phyloP scores from a whole-genome alignment of 2,888 invertebrate species.

The Netelia fuscicornis region DNA sequence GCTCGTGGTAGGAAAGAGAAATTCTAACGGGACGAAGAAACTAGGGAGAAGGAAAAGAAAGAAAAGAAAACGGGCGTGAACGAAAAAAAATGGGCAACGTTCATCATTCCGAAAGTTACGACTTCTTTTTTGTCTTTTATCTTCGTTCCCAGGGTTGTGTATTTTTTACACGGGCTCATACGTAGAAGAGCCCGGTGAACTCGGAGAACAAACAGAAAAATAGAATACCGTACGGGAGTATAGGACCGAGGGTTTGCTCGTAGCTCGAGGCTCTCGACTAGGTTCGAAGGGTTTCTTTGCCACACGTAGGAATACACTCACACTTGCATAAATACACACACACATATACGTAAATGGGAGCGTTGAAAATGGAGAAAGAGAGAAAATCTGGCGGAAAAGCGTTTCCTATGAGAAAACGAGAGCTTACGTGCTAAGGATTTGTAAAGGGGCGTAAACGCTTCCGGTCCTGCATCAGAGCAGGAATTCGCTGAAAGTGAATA shows the following conservation, averaged over 20 bases:
- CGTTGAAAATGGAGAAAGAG: neutral
- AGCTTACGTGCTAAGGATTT: conserved; percentile 53
- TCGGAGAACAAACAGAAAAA: conserved; percentile 28
- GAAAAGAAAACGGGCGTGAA: neutral
- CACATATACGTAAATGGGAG: neutral
- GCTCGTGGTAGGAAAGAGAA: conserved; percentile 19
- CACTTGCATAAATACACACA: too few species aligned
- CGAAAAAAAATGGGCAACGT: conserved; percentile 17
- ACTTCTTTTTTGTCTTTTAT: conserved; percentile 17
- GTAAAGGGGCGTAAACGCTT: conserved; percentile 22
- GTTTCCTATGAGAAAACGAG: conserved; percentile 59
- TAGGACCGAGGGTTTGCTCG: neutral
- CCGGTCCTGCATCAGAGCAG: neutral
- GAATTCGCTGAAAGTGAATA: neutral
- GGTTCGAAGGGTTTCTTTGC: conserved; percentile 12
- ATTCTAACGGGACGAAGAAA: conserved; percentile 1
- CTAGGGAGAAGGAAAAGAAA: neutral
- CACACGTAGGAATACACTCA: too few species aligned
- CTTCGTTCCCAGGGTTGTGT: conserved; percentile 11
- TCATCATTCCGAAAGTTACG: conserved; percentile 13
- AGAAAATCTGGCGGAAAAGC: conserved; percentile 11
- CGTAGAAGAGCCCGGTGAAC: conserved; percentile 1
- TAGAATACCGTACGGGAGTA: conserved; percentile 5
- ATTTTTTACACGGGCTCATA: conserved; percentile 26
- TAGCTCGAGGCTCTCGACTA: neutral